Evolutionary conservation across 2,888 invertebrate species (phyloP).

Genomic region (Coleophora deauratella): DNA sequence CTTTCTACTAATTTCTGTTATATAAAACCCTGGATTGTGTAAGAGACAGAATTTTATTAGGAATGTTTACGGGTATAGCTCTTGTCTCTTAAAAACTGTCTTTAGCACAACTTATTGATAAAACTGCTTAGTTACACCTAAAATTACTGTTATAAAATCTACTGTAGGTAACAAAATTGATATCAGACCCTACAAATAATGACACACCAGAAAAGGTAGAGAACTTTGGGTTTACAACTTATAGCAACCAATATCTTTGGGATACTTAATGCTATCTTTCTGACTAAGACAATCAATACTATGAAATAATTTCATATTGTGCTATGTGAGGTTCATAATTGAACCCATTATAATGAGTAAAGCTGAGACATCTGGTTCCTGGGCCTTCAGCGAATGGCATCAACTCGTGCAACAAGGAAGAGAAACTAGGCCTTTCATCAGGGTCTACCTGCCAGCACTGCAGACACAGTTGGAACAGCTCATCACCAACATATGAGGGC

Average conservation of each 20-base stretch:
- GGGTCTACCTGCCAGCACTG: slow-evolving; percentile 90
- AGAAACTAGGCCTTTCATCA: slow-evolving; percentile 84
- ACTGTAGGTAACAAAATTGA: too few species aligned
- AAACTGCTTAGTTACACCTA: too few species aligned
- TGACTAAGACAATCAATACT: slow-evolving; percentile 17
- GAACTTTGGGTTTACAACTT: too few species aligned
- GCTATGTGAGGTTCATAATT: slow-evolving; percentile 59
- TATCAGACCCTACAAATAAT: too few species aligned
- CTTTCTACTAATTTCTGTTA: too few species aligned
- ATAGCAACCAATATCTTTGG: slow-evolving; percentile 16
- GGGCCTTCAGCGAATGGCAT: slow-evolving; percentile 45
- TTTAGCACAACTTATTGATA: too few species aligned
- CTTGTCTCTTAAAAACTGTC: too few species aligned
- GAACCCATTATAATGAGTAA: slow-evolving; percentile 63
- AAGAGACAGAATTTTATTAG: too few species aligned
- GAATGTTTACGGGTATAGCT: too few species aligned
- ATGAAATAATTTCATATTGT: slow-evolving; percentile 57
- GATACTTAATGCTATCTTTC: background rate
- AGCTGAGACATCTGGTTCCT: slow-evolving; percentile 50
- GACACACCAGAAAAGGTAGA: too few species aligned
- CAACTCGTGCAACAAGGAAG: slow-evolving; percentile 70
- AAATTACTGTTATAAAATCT: too few species aligned
- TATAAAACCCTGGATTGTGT: too few species aligned
- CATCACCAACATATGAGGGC: slow-evolving; percentile 82
- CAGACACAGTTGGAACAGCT: slow-evolving; percentile 85